Percentiles rank a stretch among this genome's conserved stretches.
phyloP scores from a whole-genome alignment of 1,140 invertebrate genomes.

The Dendroctonus valens region DNA sequence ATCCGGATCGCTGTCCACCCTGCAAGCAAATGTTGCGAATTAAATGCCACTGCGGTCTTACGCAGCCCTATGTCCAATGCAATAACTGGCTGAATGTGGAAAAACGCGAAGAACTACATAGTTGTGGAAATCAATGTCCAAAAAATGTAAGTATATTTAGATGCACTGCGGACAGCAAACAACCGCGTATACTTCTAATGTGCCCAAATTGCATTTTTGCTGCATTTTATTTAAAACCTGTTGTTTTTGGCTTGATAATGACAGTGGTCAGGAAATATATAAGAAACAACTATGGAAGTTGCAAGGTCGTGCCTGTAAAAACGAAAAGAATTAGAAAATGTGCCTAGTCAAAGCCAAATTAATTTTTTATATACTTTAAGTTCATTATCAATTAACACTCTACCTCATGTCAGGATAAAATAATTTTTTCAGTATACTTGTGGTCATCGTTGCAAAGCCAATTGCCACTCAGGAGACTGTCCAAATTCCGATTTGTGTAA shows the following conservation, averaged over 20 bases:
- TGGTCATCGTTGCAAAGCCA: slow-evolving; percentile 72
- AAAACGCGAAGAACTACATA: slow-evolving; percentile 58
- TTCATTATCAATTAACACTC: too few species aligned
- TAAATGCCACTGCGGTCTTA: slow-evolving; percentile 78
- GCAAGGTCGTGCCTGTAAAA: too few species aligned
- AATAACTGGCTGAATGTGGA: slow-evolving; percentile 59
- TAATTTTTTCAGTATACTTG: slow-evolving; percentile 59
- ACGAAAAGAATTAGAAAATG: too few species aligned
- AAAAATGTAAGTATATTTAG: slow-evolving; percentile 64
- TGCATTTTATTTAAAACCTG: too few species aligned
- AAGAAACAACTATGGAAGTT: too few species aligned
- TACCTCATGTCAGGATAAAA: background rate
- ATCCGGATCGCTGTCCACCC: slow-evolving; percentile 65
- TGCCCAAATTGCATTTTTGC: too few species aligned
- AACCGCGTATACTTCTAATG: background rate
- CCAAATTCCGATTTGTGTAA: slow-evolving; percentile 66
- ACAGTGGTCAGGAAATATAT: too few species aligned
- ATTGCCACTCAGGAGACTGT: slow-evolving; percentile 78
- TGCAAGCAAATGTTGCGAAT: slow-evolving; percentile 72
- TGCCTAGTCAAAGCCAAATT: too few species aligned
- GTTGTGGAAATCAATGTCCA: slow-evolving; percentile 83
- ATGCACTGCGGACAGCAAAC: background rate
- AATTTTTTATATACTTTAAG: background rate
- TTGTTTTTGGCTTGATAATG: too few species aligned
- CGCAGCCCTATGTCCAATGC: slow-evolving; percentile 72